Percentiles rank a stretch among this genome's conserved stretches.
Conservation (phyloP, 2,888 invertebrate genomes). For the Tortricodes alternella region DNA sequence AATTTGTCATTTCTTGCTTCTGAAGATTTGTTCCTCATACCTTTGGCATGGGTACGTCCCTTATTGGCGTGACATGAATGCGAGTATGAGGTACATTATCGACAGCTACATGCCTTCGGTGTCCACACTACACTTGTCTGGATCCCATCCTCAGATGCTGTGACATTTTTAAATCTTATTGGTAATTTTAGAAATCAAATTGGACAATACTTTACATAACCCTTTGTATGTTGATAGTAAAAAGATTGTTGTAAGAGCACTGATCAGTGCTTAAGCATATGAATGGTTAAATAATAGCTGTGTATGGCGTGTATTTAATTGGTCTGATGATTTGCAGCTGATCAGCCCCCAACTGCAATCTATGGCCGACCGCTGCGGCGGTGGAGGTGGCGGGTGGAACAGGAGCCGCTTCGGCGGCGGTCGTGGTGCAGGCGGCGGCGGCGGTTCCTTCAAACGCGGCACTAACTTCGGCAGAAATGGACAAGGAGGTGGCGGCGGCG, state of each 20-base stretch:
- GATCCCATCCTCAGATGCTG: conserved; percentile 89
- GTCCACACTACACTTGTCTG: conserved; percentile 87
- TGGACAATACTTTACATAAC: too few species aligned
- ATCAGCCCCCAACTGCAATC: conserved; percentile 93
- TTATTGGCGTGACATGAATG: conserved; percentile 88
- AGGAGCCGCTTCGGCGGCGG: conserved; percentile 75
- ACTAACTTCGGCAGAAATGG: conserved; percentile 68
- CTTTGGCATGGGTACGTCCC: conserved; percentile 89
- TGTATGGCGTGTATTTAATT: neutral
- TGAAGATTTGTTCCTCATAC: conserved; percentile 80
- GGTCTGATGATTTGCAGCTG: conserved; percentile 73
- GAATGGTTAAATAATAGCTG: too few species aligned
- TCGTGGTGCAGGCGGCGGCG: conserved; percentile 71
- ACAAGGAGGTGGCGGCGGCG: conserved; percentile 54
- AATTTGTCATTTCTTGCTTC: conserved; percentile 39
- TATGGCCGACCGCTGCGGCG: conserved; percentile 87
- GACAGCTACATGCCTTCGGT: conserved; percentile 90
- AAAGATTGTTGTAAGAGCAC: too few species aligned
- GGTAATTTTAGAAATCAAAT: too few species aligned
- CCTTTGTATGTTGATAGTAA: too few species aligned
- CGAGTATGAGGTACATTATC: conserved; percentile 86
- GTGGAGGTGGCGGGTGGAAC: conserved; percentile 84
- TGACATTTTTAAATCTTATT: too few species aligned
- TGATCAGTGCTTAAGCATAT: too few species aligned
- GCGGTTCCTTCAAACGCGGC: conserved; percentile 78